phyloP scores from a whole-genome alignment of 2,797 vertebrate species.

The Mus caroli region DNA sequence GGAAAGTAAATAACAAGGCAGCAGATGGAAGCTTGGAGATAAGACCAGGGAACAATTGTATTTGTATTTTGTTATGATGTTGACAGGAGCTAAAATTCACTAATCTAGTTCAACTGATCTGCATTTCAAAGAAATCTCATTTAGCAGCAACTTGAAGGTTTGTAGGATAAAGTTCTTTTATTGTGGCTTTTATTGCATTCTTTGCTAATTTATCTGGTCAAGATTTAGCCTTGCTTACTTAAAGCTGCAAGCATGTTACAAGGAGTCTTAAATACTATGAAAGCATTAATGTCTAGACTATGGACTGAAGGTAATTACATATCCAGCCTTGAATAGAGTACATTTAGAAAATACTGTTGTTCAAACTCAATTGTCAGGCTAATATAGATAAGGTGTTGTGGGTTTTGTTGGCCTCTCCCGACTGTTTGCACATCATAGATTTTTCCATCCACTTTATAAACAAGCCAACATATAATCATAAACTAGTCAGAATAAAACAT shows the following conservation, averaged over 20 bases:
- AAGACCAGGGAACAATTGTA: conserved; percentile 99
- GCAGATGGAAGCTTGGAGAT: conserved; percentile 99
- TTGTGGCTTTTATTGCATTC: conserved; percentile 99
- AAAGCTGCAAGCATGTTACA: conserved; percentile 94
- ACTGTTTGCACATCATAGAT: conserved; percentile 77
- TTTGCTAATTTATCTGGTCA: conserved; percentile 99
- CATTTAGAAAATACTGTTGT: conserved; percentile 98
- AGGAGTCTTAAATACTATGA: conserved; percentile 99
- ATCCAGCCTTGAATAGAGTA: conserved; percentile 97
- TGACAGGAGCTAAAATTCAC: conserved; percentile 99
- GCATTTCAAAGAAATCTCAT: conserved; percentile 99
- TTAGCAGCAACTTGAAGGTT: conserved; percentile 97
- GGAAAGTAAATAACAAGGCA: conserved; percentile 99
- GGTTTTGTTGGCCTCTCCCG: conserved; percentile 74
- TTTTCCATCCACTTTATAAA: conserved; percentile 61
- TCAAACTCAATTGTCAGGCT: conserved; percentile 94
- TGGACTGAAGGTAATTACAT: conserved; percentile 99
- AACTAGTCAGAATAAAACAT: conserved; percentile 67
- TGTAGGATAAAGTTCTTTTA: conserved; percentile 99
- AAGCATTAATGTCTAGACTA: conserved; percentile 99
- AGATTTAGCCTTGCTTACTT: conserved; percentile 97
- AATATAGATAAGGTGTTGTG: conserved; percentile 93
- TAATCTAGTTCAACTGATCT: conserved; percentile 99
- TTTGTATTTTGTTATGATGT: conserved; percentile 99
- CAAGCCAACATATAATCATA: conserved; percentile 68